phyloP scores from a whole-genome alignment of 2,797 vertebrate genomes.

The Schizopygopsis malacanthus region DNA sequence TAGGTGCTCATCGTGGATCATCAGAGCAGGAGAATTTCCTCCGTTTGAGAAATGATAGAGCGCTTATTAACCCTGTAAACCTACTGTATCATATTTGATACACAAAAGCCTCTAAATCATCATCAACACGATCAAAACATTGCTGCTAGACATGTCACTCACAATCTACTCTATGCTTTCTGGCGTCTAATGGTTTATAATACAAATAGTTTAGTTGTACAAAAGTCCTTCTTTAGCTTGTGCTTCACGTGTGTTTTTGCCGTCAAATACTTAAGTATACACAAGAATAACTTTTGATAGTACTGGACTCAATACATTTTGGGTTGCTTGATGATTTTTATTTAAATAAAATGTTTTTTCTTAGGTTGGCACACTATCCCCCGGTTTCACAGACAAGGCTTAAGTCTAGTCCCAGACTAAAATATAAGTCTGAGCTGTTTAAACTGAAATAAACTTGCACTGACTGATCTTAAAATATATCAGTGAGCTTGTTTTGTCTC shows the following conservation, averaged over 20 bases:
- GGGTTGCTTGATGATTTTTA: not conserved
- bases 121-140: not conserved
- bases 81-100: not conserved
- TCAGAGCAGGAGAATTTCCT: not conserved
- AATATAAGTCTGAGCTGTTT: too few species aligned
- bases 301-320: not conserved
- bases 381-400: too few species aligned
- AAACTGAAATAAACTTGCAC: too few species aligned
- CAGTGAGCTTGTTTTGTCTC: too few species aligned
- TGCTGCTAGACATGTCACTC: not conserved
- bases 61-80: not conserved
- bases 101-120: not conserved
- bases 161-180: not conserved
- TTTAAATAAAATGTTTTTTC: too few species aligned
- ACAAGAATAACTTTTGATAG: not conserved
- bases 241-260: not conserved
- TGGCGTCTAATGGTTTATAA: not conserved
- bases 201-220: not conserved
- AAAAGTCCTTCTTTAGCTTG: not conserved
- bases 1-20: slow-evolving; percentile 65
- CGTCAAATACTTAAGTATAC: not conserved
- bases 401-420: too few species aligned
- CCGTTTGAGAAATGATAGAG: not conserved
- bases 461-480: too few species aligned
- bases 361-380: too few species aligned